Evolutionary conservation across 2,113 vertebrate genomes (phyloP), one percentile per base, ranked within the genome.

Genomic region (Anthoscopus minutus): DNA sequence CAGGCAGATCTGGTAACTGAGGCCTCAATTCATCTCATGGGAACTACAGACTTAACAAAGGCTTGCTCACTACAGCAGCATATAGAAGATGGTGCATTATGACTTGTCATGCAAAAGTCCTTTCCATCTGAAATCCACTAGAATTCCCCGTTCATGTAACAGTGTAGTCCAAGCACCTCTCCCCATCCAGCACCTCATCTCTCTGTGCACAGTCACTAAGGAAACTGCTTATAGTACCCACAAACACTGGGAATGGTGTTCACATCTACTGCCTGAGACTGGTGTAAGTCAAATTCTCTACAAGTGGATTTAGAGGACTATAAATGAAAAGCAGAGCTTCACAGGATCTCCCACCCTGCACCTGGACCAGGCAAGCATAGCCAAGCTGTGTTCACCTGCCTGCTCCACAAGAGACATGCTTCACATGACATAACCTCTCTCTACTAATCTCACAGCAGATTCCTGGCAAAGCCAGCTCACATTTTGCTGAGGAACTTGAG

Each of bases 361-460:
- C 21, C 71, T 14, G n/a, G 30, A 33, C 66, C 1, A 3, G n/a
- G 27, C 19, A 66, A 53, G 31, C 31, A 48, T 4, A 53, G 50
- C 33, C 47, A 51, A 35, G n/a, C 12, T 2, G 2, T 50, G 37
- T 31, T 92, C 27, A 57, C 17, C 11, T 4, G 79, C 25, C 51
- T 2, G 6, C 33, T 58, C 33, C 9, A 25, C 38, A n/a, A 60
- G 0, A 3, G 53, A 73, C 1, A 10, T 13, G 40, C 20, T 53
- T 45, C 3, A 1, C 10, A 10, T 0, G 1, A 24, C 2, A 1
- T 4, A 35, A 23, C 23, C 31, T 60, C 54, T 56, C 31, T 40
- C 44, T 30, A 6, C 40, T 53, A 45, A 61, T 35, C 37, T 54
- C 2, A 4, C 0, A 0, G 37, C 57, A 53, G 24, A 65, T 24